Evolutionary conservation across 2,888 invertebrate species (phyloP).

Genomic region (Kryphioiulus occultus): DNA sequence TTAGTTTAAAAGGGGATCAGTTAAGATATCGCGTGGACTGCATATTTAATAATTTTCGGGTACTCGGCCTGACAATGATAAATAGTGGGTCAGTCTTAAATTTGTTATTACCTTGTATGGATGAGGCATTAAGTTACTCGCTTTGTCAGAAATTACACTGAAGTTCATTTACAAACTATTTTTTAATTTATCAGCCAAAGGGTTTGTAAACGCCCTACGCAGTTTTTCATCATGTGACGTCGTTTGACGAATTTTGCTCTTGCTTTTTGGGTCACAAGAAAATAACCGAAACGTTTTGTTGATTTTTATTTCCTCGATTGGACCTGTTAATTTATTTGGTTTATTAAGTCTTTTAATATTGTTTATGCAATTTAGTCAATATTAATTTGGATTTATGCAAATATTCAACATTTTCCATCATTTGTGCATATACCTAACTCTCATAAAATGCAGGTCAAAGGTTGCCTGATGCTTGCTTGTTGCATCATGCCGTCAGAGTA

Average conservation of each 20-base stretch:
- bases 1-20: background rate
- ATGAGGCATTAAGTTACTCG: background rate
- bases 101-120: constrained; percentile 20
- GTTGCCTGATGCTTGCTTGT: background rate
- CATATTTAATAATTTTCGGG: background rate
- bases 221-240: background rate
- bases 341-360: background rate
- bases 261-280: background rate
- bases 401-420: background rate
- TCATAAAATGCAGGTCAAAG: background rate
- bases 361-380: background rate
- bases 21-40: background rate
- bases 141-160: background rate
- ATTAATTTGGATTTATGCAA: background rate
- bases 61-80: background rate
- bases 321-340: background rate
- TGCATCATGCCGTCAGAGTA: background rate
- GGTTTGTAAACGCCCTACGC: background rate
- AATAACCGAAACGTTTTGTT: background rate
- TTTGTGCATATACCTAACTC: background rate
- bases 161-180: background rate
- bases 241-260: background rate
- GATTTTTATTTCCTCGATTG: background rate
- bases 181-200: background rate
- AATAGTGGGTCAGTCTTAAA: background rate